Base-by-base conservation (phyloP, 2,113 vertebrate species). In the Phylloscopus whistleri region DNA sequence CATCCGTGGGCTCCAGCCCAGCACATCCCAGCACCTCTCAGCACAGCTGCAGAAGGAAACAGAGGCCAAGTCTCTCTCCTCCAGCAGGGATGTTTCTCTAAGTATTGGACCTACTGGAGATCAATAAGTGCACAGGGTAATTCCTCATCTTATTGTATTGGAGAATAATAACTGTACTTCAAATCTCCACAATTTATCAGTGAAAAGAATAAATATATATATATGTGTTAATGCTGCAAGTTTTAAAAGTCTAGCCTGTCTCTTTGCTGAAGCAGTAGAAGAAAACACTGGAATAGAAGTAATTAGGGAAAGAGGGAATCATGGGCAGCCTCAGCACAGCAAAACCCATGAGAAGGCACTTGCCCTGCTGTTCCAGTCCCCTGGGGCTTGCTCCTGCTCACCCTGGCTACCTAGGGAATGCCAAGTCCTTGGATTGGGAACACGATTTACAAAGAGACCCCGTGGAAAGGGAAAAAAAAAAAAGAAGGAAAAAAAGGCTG, bases 21-120 rank as follows among this genome's bases (percentile, higher is more conserved):
- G 35, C 3, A 1, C 9, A 1, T 24, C 67, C 58, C 1, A 2
- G 41, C 66, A 55, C 44, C 35, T 23, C 82, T 21, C 1, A 0
- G 55, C 4, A 2, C 66, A 13, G 59, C 53, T 3, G 4, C 43
- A 16, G 6, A 43, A 51, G 39, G 28, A 49, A 43, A 9, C 1
- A 13, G 62, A 77, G 73, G 14, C 18, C 39, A 35, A 19, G 7
- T 18, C n/a, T 59, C 52, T 20, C 43, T 82, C 28, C 48, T 75
- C 69, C 20, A 6, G 28, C 31, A 53, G 48, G 18, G 18, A 31
- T 79, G n/a, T 20, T 88, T 85, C 41, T 21, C 39, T 5, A 21
- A 83, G 48, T n/a, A 13, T 51, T 79, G 58, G 39, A 13, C 19
- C 44, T 67, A 16, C 26, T 43, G 30, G 58, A 63, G 53, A 76